Evolutionary conservation across 1,140 invertebrate genomes (phyloP), one percentile per base, ranked within the genome.

Genomic region (Alviniconcha marisindica): DNA sequence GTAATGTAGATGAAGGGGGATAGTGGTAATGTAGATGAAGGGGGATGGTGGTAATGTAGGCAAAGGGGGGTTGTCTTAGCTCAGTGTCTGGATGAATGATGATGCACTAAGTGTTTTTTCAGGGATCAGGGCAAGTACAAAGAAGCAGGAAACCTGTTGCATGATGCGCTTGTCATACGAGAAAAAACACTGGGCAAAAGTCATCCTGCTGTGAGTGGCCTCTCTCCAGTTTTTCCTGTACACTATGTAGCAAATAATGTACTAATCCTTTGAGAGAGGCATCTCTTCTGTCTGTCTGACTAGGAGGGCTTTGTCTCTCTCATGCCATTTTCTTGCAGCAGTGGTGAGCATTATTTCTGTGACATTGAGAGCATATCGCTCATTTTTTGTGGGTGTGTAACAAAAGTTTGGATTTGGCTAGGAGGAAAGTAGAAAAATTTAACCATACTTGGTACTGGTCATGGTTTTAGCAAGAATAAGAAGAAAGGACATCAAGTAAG

Each of bases 161-260:
- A 99, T 92, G 99, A 99, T 94, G 99, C 99, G 21, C 94, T 99
- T 66, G 96, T 96, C 38, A 99, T 99, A 90, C 95, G 99, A 81
- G 98, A 99, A 93, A 99, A 99, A 92, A 99, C 98, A 0, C 94
- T 99, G 21, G 99, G 99, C 48, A 97, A 98, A 93, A 99, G 99
- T 94, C 98, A 99, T 93, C 99, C 99, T 77, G 99, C 99, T 48
- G 99, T 99, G 85, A 94, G 95, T 94, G 84, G 86, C 81, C 42
- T n/a, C 60, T 80, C 31, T 40, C 60, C 56, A 36, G n/a, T n/a
- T n/a, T n/a, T n/a, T n/a, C n/a, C n/a, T n/a, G n/a, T n/a, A n/a
- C n/a, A n/a, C n/a, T n/a, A n/a, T n/a, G n/a, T n/a, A n/a, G n/a
- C n/a, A n/a, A n/a, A n/a, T n/a, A n/a, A n/a, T 40, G 24, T 71